These are phyloP conservation scores for Cyprinodon diabolis DNA, from an alignment of 2,797 vertebrate species.

Conservation along the genomic window DNA sequence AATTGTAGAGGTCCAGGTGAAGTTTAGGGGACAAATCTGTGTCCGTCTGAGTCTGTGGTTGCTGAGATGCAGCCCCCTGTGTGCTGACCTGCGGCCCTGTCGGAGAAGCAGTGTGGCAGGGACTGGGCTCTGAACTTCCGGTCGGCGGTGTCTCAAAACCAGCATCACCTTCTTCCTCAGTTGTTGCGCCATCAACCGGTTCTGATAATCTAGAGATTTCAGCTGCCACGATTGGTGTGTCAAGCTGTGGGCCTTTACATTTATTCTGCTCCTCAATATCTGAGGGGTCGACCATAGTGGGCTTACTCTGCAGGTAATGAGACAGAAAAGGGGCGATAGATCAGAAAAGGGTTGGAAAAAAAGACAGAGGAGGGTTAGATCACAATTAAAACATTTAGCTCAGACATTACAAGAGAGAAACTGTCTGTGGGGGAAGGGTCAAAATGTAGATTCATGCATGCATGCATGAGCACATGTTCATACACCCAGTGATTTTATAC, in stretches of 20 bases:
- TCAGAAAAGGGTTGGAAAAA: not conserved
- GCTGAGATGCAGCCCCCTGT: constrained; percentile 22
- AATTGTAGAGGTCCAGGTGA: constrained; percentile 96
- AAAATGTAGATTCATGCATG: constrained; percentile 54
- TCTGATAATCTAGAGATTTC: constrained; percentile 71
- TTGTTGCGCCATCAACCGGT: constrained; percentile 67
- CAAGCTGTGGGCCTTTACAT: constrained; percentile 67
- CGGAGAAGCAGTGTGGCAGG: constrained; percentile 49
- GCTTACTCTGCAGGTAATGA: constrained; percentile 54
- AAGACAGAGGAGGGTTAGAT: constrained; percentile 55
- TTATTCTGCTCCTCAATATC: constrained; percentile 81
- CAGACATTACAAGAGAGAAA: constrained; percentile 58
- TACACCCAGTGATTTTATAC: constrained; percentile 57
- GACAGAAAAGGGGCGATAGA: not conserved
- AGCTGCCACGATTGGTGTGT: constrained; percentile 59
- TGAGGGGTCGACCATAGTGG: constrained; percentile 84
- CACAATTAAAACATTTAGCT: constrained; percentile 61
- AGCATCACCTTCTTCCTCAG: constrained; percentile 69
- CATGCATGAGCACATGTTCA: constrained; percentile 74
- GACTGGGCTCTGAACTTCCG: constrained; percentile 67
- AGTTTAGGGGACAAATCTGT: constrained; percentile 84
- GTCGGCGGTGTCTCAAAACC: constrained; percentile 69
- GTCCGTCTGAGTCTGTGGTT: constrained; percentile 48
- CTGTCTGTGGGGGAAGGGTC: constrained; percentile 62
- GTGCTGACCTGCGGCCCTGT: constrained; percentile 14